phyloP scores from a whole-genome alignment of 2,888 invertebrate genomes.

The Hemithea aestivaria region DNA sequence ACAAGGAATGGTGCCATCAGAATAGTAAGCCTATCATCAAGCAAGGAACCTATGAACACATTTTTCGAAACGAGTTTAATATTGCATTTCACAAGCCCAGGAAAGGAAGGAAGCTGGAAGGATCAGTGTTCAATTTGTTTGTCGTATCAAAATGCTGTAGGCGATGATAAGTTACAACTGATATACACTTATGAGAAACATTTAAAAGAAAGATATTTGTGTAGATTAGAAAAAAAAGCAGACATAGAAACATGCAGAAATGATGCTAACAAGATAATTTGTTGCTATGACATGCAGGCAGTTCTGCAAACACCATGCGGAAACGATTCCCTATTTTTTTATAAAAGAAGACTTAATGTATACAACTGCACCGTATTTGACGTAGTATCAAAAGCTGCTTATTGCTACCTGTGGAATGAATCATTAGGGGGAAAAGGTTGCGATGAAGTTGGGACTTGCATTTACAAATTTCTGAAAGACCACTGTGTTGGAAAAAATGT shows the following conservation, averaged over 20 bases:
- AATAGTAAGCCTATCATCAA: slow-evolving; percentile 11
- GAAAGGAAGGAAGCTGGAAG: no score
- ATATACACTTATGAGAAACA: slow-evolving; percentile 11
- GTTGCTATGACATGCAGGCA: slow-evolving; percentile 21
- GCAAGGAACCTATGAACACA: slow-evolving; percentile 12
- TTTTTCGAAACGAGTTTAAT: slow-evolving; percentile 15
- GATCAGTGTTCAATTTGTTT: slow-evolving; percentile 13
- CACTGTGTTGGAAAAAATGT: slow-evolving; percentile 14
- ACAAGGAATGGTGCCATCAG: slow-evolving; percentile 1
- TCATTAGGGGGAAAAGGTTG: slow-evolving; percentile 23
- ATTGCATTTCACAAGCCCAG: slow-evolving; percentile 14
- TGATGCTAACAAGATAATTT: slow-evolving; percentile 20
- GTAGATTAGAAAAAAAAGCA: slow-evolving; percentile 15
- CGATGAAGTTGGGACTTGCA: slow-evolving; percentile 23
- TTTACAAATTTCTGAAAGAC: slow-evolving; percentile 16
- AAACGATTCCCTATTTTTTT: slow-evolving; percentile 20
- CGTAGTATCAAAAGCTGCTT: slow-evolving; percentile 18
- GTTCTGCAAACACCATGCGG: slow-evolving; percentile 20
- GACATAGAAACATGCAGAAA: slow-evolving; percentile 15
- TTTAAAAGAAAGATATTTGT: slow-evolving; percentile 17
- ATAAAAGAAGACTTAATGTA: slow-evolving; percentile 18
- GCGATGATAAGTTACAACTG: slow-evolving; percentile 16
- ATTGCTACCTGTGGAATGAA: slow-evolving; percentile 22
- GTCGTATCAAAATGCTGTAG: slow-evolving; percentile 11
- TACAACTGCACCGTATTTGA: slow-evolving; percentile 21